Evolutionary conservation across 2,113 vertebrate genomes (phyloP), one percentile per base, ranked within the genome.

Genomic region (Melanostigma gelatinosum): DNA sequence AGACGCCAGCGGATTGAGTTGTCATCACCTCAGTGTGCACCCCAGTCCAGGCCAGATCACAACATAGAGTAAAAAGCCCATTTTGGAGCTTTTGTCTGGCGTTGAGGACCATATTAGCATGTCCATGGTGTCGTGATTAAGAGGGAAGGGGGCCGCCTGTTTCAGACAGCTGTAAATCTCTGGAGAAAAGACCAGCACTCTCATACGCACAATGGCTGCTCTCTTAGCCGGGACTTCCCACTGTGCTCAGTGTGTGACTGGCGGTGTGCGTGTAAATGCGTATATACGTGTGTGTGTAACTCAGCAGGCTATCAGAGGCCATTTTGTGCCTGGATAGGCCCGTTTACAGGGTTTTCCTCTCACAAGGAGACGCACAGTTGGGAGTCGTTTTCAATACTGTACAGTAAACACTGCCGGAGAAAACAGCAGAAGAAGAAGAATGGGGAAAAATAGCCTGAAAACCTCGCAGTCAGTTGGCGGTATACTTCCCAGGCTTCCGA

Each of bases 71-170:
- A 77, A 87, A 91, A 88, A 86, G 90, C 65, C 81, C 48, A 75
- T 81, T 91, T 84, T 80, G 62, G 82, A 76, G 83, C 86, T 85
- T 92, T 92, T 93, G 90, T 92, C 77, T 75, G 68, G 75, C 9
- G 74, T 82, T 74, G 80, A 89, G 91, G 84, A 79, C 83, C 84
- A 75, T 90, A 93, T 94, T 93, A 93, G 92, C 92, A 93, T 93
- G 91, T 88, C 90, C 90, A 92, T 94, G 75, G 91, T 70, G 87
- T 62, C 77, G 86, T 81, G 85, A 91, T 90, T 82, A 85, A 83
- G 85, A 88, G 75, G 77, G 72, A 86, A 89, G 82, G 85, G 80
- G 74, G 78, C 65, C 27, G 72, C 55, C 87, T 75, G 89, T 75
- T 88, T 91, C 80, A 74, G 75, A 86, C 86, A 77, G 89, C 89